Conservation (phyloP, 2,113 vertebrate genomes). For the Nibea albiflora region DNA sequence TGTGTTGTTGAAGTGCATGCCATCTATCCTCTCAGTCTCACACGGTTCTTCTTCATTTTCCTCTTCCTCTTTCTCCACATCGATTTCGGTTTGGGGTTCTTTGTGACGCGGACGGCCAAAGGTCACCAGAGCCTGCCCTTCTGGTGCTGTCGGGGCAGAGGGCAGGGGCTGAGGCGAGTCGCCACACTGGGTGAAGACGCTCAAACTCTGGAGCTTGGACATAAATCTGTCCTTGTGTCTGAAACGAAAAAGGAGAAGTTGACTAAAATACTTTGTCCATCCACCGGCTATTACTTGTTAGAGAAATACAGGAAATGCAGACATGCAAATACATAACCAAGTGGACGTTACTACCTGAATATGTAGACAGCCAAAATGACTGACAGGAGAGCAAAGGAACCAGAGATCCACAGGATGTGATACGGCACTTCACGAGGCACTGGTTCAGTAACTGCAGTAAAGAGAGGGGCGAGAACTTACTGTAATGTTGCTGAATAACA, state of each 20-base stretch:
- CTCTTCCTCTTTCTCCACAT: conserved; percentile 32
- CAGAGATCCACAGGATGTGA: conserved; percentile 63
- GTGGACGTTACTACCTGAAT: conserved; percentile 65
- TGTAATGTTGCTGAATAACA: not conserved
- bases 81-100: not conserved
- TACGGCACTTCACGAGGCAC: not conserved
- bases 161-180: conserved; percentile 10
- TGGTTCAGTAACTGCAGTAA: conserved; percentile 19
- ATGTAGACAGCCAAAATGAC: conserved; percentile 56
- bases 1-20: conserved; percentile 77
- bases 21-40: conserved; percentile 26
- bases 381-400: conserved; percentile 51
- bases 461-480: conserved; percentile 19
- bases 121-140: conserved; percentile 65
- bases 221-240: conserved; percentile 70
- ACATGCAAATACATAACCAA: not conserved
- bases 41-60: conserved; percentile 44
- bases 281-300: not conserved
- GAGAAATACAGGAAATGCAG: not conserved
- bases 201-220: conserved; percentile 61
- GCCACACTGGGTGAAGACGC: not conserved
- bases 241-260: conserved; percentile 12
- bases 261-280: not conserved
- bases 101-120: not conserved
- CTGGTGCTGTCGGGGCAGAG: conserved; percentile 31